Evolutionary conservation across 2,888 invertebrate genomes (phyloP).

Genomic region (Emmelina monodactyla): DNA sequence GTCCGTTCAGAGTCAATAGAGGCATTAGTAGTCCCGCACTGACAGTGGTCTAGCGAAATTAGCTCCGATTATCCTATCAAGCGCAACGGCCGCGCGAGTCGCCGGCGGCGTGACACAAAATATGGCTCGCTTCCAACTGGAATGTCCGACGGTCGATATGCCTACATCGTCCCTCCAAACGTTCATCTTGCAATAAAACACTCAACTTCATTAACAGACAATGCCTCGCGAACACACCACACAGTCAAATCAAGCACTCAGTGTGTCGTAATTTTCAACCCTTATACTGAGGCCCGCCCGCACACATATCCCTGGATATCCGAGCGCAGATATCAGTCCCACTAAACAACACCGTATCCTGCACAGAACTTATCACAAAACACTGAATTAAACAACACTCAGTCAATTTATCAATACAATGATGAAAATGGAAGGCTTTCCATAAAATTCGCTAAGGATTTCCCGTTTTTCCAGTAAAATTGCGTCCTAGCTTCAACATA

Average conservation of each 20-base stretch:
- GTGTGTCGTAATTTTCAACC: conserved; percentile 5
- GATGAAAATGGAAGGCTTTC: too few relatives aligned
- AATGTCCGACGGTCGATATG: conserved; percentile 30
- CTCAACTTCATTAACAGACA: conserved; percentile 8
- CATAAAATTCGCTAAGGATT: conserved; percentile 25
- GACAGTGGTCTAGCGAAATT: conserved; percentile 7
- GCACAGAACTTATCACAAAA: neutral
- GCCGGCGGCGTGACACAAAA: conserved; percentile 23
- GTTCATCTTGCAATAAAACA: conserved; percentile 5
- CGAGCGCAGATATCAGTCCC: conserved; percentile 23
- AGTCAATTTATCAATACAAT: neutral
- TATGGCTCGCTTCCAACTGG: conserved; percentile 28
- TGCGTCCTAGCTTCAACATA: conserved; percentile 49
- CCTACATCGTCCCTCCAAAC: conserved; percentile 8
- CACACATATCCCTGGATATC: conserved; percentile 22
- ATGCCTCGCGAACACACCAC: conserved; percentile 14
- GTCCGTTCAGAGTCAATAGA: conserved; percentile 9
- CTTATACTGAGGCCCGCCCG: conserved; percentile 1
- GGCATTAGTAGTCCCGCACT: neutral
- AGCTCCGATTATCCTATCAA: conserved; percentile 28
- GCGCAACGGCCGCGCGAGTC: conserved; percentile 20
- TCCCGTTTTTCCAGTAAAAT: conserved; percentile 43
- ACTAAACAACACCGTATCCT: conserved; percentile 16
- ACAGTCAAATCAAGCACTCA: conserved; percentile 8
- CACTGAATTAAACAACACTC: neutral